Evolutionary conservation across 2,113 vertebrate genomes (phyloP).

Genomic region (Scopus umbretta): DNA sequence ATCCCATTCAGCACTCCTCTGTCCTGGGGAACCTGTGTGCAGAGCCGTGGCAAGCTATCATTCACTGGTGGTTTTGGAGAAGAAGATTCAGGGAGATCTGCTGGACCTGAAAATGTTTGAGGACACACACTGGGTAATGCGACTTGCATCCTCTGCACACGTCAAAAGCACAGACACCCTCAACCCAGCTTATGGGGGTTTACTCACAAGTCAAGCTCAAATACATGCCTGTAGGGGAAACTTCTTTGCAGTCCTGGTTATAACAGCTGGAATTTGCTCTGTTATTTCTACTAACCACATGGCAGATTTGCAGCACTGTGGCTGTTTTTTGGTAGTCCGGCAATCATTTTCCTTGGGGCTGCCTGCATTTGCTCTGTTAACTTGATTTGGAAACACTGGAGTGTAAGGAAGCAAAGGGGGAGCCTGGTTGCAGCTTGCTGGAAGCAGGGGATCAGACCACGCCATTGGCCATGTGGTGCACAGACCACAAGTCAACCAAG

Average conservation of each 20-base stretch:
- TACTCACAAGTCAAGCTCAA: background rate
- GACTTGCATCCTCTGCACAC: background rate
- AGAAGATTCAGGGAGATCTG: conserved; percentile 64
- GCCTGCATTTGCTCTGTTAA: background rate
- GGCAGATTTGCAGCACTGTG: background rate
- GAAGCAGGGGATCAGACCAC: background rate
- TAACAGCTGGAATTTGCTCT: background rate
- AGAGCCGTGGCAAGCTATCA: conserved; percentile 64
- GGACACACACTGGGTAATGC: conserved; percentile 68
- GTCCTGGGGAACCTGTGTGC: conserved; percentile 46
- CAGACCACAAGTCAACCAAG: background rate
- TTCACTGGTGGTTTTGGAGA: conserved; percentile 54
- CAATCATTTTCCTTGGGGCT: background rate
- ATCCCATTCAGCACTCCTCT: conserved; percentile 32
- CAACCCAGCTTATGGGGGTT: too few species aligned
- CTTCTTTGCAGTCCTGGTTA: background rate
- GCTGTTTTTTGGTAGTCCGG: background rate
- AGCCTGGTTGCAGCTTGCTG: background rate
- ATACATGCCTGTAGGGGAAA: background rate
- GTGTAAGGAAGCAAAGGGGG: background rate
- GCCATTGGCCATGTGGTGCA: rapidly evolving
- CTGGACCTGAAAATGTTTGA: conserved; percentile 71
- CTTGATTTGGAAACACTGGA: background rate
- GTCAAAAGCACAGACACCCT: background rate
- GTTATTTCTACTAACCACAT: background rate